phyloP scores from a whole-genome alignment of 2,113 vertebrate species.

The Galemys pyrenaicus region DNA sequence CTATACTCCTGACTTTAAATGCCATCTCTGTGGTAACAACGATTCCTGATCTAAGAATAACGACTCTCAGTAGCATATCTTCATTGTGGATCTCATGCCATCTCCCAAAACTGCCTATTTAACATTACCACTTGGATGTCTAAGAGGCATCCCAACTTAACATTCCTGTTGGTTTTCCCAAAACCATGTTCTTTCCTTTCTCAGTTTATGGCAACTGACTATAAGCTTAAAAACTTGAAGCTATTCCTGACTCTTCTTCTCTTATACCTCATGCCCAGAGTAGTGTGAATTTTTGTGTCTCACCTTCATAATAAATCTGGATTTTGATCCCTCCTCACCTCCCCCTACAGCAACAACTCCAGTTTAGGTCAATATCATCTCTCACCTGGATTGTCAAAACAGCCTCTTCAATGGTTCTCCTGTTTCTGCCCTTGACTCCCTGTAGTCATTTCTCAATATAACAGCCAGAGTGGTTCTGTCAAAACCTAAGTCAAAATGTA shows the following conservation, averaged over 20 bases:
- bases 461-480: background rate
- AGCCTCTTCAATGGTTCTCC: background rate
- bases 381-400: background rate
- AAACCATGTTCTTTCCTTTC: background rate
- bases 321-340: background rate
- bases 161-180: background rate
- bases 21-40: background rate
- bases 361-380: background rate
- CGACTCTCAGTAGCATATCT: background rate
- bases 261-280: background rate
- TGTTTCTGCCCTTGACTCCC: background rate
- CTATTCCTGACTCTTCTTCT: background rate
- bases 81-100: background rate
- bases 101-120: background rate
- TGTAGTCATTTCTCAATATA: background rate
- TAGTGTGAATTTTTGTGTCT: background rate
- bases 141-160: background rate
- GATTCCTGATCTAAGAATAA: background rate
- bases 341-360: background rate
- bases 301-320: background rate
- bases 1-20: background rate
- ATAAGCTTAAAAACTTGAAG: background rate
- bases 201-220: background rate
- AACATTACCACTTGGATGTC: background rate
- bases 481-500: background rate